Base-by-base conservation (phyloP, 2,113 vertebrate genomes). In the Dermatemys mawii region DNA sequence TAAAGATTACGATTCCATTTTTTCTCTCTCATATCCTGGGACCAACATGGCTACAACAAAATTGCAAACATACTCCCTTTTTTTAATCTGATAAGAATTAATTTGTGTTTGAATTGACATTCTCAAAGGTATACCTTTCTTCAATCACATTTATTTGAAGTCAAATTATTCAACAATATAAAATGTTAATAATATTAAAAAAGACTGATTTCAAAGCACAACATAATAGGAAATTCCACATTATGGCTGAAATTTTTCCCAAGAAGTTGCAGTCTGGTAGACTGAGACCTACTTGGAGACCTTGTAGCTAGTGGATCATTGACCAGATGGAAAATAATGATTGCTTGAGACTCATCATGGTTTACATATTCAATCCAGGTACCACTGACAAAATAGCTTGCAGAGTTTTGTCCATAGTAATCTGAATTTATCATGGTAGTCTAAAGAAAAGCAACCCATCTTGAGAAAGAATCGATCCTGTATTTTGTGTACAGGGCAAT, bases 141-240 rank as follows among this genome's bases (percentile, higher is more conserved):
- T 76, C 92, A 97, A 96, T 94, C 84, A 95, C 50, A 90, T 91
- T 80, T 89, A 90, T 95, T 96, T 93, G 32, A 97, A 92, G 21
- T 85, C 84, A 11, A 80, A 51, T 92, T 92, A 97, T 94, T 57
- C 46, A 95, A 89, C 63, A n/a, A 53, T 85, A 73, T 51, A 92
- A 93, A 97, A 88, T 86, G 57, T 87, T 50, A 32, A 8, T 84
- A 54, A 95, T 96, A 79, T 73, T 94, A 86, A 93, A 63, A 94
- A 22, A 50, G 60, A 54, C 4, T 92, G 7, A 32, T 97, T 96
- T 73, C 93, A 95, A 97, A 26, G 86, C 41, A 48, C 17, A 94
- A 90, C 60, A 92, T 75, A 83, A 87, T 32, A 93, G 87, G 46
- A 78, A 93, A 94, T 10, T 1, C 11, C 44, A 4, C 51, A 7